Base-by-base conservation (phyloP, 2,888 invertebrate genomes). In the Morinoia aosen region DNA sequence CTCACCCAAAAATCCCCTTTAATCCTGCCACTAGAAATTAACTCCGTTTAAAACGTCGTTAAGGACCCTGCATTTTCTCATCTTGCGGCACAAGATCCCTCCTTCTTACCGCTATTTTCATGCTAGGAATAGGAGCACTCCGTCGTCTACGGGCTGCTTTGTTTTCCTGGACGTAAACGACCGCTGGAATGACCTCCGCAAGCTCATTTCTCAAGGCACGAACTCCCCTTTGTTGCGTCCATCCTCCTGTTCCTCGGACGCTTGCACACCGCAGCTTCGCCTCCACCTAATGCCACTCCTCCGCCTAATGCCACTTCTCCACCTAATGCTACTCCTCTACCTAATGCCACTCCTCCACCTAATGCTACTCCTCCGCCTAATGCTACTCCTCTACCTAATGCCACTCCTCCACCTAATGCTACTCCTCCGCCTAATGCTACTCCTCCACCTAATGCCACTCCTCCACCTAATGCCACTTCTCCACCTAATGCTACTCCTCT, bases 111-210 rank as follows among this genome's bases (percentile, higher is more conserved):
- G 3, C 25, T 33, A 76, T 76, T 76, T 76, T 76, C 76, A 76
- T 76, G 16, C 76, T 7, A 76, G 76, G 33, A 76, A 33, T 33
- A 76, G 76, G 7, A 16, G 76, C 33, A 76, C 76, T 76, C 76
- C 25, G 76, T 76, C 2, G 76, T 76, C 76, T 16, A 76, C 33
- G 76, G 19, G 25, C 76, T 76, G 76, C 76, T 76, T 76, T 76
- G 76, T 76, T 76, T 76, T 76, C 76, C 76, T 76, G 76, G 76
- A 76, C 76, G 76, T 76, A 76, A 76, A 76, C 76, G 76, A 33
- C 25, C 76, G 76, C 76, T 33, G 76, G 76, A 76, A 76, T 76
- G 76, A 33, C 76, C 76, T 76, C 76, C 25, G 0, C 76, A 16
- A 76, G 76, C 76, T 76, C 76, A 76, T 76, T 76, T 76, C 33